Base-by-base conservation (phyloP, 2,888 invertebrate genomes). In the Dioctria rufipes region DNA sequence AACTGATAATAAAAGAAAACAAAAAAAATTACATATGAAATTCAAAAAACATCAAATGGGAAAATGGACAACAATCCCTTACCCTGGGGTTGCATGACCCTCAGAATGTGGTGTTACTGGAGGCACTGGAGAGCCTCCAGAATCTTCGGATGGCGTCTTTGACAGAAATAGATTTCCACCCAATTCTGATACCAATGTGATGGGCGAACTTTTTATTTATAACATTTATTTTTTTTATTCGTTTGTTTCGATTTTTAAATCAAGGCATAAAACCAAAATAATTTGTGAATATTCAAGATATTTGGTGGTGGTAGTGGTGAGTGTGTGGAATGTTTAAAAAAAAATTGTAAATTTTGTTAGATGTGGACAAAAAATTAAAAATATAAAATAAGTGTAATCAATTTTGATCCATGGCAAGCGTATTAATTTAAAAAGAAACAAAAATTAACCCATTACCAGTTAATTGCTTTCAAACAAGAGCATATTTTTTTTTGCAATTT, bases 151-250 rank as follows among this genome's bases (percentile, higher is more conserved):
- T 88, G 96, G 96, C 87, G 96, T 96, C 92, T 96, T 96, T 92
- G 94, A 95, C 90, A 93, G 92, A 92, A 97, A 96, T 90, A 97
- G 92, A 90, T 97, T 97, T 88, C 96, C 95, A 90, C 97, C 96
- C 91, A 98, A 95, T 93, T 97, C 97, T 88, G 92, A 93, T 90
- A 97, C 97, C 92, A 98, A 93, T 92, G 96, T 96, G 91, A 96
- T 96, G 88, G 96, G 96, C 88, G 96, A 96, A 91, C 96, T 96
- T 87, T 87, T 83, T 85, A 79, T 78, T 78, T 80, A 5, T 2
- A 46, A 42, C 2, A 49, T 60, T 37, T 40, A 80, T 61, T 71
- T 67, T 37, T 63, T 11, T 39, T n/a, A 73, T 49, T 25, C 25
- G 25, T 25, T 51, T 39, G 63, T 63, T 63, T 77, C 51, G 42